Evolutionary conservation across 2,888 invertebrate species (phyloP), one percentile per base, ranked within the genome.

Genomic region (Athrips mouffetella): DNA sequence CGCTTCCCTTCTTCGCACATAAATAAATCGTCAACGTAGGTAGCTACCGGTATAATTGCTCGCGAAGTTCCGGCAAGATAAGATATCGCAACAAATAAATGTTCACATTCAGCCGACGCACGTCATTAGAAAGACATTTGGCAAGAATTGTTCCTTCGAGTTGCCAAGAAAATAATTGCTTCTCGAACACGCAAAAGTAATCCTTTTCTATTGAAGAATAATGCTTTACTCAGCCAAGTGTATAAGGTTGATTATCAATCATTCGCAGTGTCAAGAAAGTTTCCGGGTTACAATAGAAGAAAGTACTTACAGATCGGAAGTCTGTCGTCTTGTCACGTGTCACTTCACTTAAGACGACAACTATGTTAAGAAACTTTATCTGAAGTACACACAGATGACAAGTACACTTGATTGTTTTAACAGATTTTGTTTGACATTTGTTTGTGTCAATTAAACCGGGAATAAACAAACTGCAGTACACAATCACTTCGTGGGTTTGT

Each of bases 311-410:
- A 54, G 33, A 57, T 47, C 53, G n/a, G 50, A 54, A 33, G 47
- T 51, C 50, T 49, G 49, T 39, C 45, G 54, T 47, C 41, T 49
- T 44, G 56, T 60, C 70, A 67, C 65, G 65, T 67, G 62, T 58
- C 73, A 73, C 71, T 68, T 63, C 73, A 73, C 75, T 68, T 39
- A 18, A 45, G 58, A 48, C 56, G 59, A 53, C 55, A 59, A 58
- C 57, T 57, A 57, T 52, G n/a, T n/a, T n/a, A n/a, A n/a, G n/a
- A n/a, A 52, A 55, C 54, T 55, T 45, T 21, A 44, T 35, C n/a
- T 25, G 15, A 8, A 41, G 25, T 31, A 25, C 49, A 57, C 50
- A 42, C 45, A 45, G 25, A 23, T 35, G 13, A 8, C 47, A 49
- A 53, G 42, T 45, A 53, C 66, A 64, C 68, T 59, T 48, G 48